Base-by-base conservation (phyloP, 2,113 vertebrate genomes). In the Romanogobio albipinnatus region DNA sequence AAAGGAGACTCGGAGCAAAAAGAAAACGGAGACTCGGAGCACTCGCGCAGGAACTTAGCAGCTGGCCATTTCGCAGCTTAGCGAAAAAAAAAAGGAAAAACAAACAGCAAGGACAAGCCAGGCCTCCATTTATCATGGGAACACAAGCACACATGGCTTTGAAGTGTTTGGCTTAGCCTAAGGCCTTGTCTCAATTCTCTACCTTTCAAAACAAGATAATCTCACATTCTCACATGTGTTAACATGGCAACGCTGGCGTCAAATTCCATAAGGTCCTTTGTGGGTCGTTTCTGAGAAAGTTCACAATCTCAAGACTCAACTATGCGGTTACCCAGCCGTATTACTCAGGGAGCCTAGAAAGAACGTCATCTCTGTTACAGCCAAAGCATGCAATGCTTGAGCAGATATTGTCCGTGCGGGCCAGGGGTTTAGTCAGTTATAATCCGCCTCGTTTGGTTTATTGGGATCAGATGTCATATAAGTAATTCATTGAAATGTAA, bases 161-260 rank as follows among this genome's bases (percentile, higher is more conserved):
- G 87, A 90, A 89, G 68, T 93, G 90, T 91, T 93, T 91, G 91
- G 89, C 89, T 88, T 85, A 78, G 79, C 74, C 88, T 59, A 75
- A 85, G 68, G 61, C 77, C n/a, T 88, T 84, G 87, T 78, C 88
- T 82, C 81, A 43, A 81, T n/a, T 39, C 84, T 49, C 58, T 90
- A 92, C 92, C 87, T 90, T 83, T 89, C 84, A 49, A 87, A 86
- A 89, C 77, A 80, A 56, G 8, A 19, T 36, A 70, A 59, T 70
- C 56, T 89, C 81, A 76, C 51, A 75, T 71, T 88, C 39, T 87
- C 26, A 81, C 9, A 76, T 81, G 61, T 51, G 33, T 51, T 43
- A 19, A 56, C 74, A 77, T n/a, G 81, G 75, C 86, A 84, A 79
- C n/a, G 17, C 82, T 64, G 71, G 84, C 58, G 68, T 88, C 64